Percentiles rank a stretch among this genome's conserved stretches.
phyloP scores from a whole-genome alignment of 35 echinoderm and acorn worm genomes.

The Anneissia japonica region DNA sequence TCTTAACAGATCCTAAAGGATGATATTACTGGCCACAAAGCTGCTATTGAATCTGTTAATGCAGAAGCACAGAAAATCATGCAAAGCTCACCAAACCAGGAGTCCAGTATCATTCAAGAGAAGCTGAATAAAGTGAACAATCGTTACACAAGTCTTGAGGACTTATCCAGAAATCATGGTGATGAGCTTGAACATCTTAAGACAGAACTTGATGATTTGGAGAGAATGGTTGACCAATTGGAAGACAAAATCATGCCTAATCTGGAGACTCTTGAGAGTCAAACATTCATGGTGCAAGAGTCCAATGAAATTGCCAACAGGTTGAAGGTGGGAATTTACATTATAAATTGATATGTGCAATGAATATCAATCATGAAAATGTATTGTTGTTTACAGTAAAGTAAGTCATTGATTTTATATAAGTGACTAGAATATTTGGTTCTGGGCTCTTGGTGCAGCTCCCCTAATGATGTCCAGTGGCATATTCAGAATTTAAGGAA shows the following conservation, averaged over 20 bases:
- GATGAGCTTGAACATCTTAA: conserved; percentile 49
- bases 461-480: too few relatives aligned
- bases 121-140: conserved; percentile 74
- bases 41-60: conserved; percentile 69
- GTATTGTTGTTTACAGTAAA: too few relatives aligned
- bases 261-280: conserved; percentile 74
- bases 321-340: conserved; percentile 56
- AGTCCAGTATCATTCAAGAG: conserved; percentile 48
- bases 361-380: too few relatives aligned
- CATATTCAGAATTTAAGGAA: too few relatives aligned
- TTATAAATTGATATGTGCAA: too few relatives aligned
- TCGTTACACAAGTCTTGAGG: conserved; percentile 51
- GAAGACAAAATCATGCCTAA: conserved; percentile 88
- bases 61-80: conserved; percentile 67
- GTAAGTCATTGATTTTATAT: too few relatives aligned
- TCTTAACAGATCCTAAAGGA: conserved; percentile 58
- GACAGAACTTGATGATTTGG: conserved; percentile 68
- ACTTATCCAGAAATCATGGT: conserved; percentile 44
- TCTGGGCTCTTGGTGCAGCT: too few relatives aligned
- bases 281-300: conserved; percentile 68
- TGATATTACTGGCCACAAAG: conserved; percentile 75
- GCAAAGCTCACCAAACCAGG: conserved; percentile 35
- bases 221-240: conserved; percentile 74
- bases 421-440: too few relatives aligned
- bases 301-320: conserved; percentile 46